These are phyloP conservation scores for Agrochola lychnidis DNA, from an alignment of 2,888 invertebrate genomes.

Conservation along the genomic window DNA sequence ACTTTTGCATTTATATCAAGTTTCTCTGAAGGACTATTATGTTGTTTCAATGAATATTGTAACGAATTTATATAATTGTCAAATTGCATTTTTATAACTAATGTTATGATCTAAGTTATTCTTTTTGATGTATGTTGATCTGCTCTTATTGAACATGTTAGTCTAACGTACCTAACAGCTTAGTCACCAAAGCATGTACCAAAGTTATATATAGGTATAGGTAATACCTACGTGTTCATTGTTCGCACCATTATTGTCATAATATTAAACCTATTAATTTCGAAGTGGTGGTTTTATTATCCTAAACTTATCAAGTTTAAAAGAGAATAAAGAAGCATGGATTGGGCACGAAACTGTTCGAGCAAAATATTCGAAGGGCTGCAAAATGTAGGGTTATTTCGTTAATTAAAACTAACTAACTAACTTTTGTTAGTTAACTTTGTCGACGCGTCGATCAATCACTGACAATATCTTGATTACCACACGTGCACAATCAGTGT, in stretches of 20 bases:
- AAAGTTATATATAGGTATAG: constrained; percentile 50
- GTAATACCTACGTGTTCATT: constrained; percentile 66
- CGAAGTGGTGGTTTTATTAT: constrained; percentile 44
- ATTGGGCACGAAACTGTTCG: background rate
- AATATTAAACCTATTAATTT: constrained; percentile 60
- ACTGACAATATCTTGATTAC: constrained; percentile 14
- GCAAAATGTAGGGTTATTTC: constrained; percentile 5
- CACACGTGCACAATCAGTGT: background rate
- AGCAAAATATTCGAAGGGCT: constrained; percentile 2
- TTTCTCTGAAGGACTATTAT: constrained; percentile 37
- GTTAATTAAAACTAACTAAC: constrained; percentile 19
- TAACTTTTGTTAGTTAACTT: no score
- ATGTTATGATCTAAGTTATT: constrained; percentile 43
- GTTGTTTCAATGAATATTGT: constrained; percentile 48
- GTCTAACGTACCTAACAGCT: constrained; percentile 36
- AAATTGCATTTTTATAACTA: constrained; percentile 55
- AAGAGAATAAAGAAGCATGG: background rate
- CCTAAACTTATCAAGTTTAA: background rate
- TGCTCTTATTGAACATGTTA: constrained; percentile 25
- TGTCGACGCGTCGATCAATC: constrained; percentile 32
- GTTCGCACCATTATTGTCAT: constrained; percentile 62
- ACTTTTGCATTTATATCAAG: constrained; percentile 59
- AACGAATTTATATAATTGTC: constrained; percentile 62
- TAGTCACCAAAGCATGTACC: constrained; percentile 57
- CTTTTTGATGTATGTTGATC: constrained; percentile 43